These are phyloP conservation scores for Caenorhabditis sp. DNA, from an alignment of 2,888 invertebrate species.

Conservation along the genomic window DNA sequence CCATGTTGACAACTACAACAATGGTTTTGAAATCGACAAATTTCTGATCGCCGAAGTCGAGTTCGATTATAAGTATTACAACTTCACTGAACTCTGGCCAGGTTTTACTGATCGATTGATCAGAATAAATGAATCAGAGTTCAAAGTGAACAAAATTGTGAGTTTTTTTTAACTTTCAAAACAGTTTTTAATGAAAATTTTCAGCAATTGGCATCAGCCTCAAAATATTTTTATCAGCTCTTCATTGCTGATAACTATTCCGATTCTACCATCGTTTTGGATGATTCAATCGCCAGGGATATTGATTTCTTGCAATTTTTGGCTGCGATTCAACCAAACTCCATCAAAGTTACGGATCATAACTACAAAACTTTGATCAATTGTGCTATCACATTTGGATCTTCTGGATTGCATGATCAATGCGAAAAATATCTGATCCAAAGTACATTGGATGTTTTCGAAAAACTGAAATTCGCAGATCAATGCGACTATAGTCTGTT, in stretches of 20 bases:
- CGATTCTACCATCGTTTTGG: not conserved
- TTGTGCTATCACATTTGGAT: not conserved
- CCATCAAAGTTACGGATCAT: not conserved
- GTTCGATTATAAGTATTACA: not conserved
- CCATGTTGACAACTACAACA: not conserved
- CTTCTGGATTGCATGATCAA: not conserved
- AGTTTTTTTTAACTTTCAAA: not conserved
- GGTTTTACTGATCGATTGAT: not conserved
- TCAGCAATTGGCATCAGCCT: not conserved
- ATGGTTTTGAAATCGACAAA: not conserved
- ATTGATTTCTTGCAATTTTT: not conserved
- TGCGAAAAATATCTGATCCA: not conserved
- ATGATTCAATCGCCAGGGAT: not conserved
- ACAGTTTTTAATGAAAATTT: not conserved
- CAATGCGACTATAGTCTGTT: not conserved
- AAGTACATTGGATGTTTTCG: not conserved
- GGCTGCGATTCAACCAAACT: not conserved
- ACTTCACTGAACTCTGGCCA: not conserved
- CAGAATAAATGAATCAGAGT: not conserved
- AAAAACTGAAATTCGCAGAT: not conserved
- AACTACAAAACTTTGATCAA: not conserved
- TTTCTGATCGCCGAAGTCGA: not conserved
- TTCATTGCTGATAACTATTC: not conserved
- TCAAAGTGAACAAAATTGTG: not conserved
- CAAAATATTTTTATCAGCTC: not conserved